Evolutionary conservation across 2,888 invertebrate species (phyloP), one percentile per base, ranked within the genome.

Genomic region (Molanna angustata): DNA sequence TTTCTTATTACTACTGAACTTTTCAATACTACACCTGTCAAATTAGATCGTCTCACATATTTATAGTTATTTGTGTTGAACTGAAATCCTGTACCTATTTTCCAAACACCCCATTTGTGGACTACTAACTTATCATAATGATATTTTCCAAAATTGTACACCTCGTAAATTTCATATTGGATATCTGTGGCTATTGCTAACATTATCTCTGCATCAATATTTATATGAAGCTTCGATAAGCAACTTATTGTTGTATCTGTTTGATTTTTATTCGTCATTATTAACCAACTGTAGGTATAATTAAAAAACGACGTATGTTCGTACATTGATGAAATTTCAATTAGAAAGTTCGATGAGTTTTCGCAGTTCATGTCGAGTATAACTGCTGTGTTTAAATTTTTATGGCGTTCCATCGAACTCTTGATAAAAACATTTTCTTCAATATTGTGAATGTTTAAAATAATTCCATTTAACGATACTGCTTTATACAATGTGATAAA

Each of bases 11-110:
- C 81, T 40, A 81, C 69, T 53, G 78, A 74, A 47, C 77, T 73
- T 62, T 75, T 80, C 40, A 85, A 69, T 39, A 66, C 66, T 4
- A 82, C 74, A 7, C 80, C 80, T 41, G 72, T 72, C 70, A 85
- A 72, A 66, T 83, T 69, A 58, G 69, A 72, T 53, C 82, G 67
- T 61, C 52, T 62, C 69, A 63, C 65, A 67, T 63, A 75, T 61
- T 62, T 67, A 53, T 59, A 76, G 55, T 35, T 49, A 1, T 27
- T 16, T 40, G 49, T 60, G 54, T 4, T 61, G 47, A 60, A 59
- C 11, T 44, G 33, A 52, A 64, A 67, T 14, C 66, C 62, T n/a
- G 52, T 51, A 31, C 56, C 54, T 62, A 71, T 57, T 32, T 65
- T 67, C 71, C 76, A 82, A 59, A 62, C 65, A 19, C 84, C 84